A percentile compares a stretch with the other conserved stretches of the same genome.
phyloP scores from a whole-genome alignment of 2,113 vertebrate species.

The Uria lomvia region DNA sequence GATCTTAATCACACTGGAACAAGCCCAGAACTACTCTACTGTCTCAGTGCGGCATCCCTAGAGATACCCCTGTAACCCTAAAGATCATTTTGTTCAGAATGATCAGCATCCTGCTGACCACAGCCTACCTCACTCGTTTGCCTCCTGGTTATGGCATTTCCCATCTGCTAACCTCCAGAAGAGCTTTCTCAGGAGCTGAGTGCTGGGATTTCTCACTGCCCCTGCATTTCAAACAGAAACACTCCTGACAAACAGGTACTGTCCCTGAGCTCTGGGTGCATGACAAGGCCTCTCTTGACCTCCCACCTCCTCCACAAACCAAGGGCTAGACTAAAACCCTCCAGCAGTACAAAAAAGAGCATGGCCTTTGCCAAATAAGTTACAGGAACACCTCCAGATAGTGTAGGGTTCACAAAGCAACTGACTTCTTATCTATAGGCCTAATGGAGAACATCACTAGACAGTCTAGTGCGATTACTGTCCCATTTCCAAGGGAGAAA shows the following conservation, averaged over 20 bases:
- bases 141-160: neutral
- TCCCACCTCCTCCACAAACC: neutral
- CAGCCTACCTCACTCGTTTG: neutral
- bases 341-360: neutral
- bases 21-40: neutral
- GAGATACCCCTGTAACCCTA: neutral
- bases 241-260: neutral
- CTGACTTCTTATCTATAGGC: neutral
- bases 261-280: neutral
- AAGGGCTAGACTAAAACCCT: neutral
- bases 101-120: neutral
- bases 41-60: neutral
- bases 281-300: neutral
- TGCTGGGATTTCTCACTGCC: neutral
- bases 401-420: neutral
- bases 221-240: neutral
- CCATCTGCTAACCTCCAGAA: neutral
- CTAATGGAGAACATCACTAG: neutral
- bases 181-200: neutral
- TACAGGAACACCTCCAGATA: neutral
- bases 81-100: neutral
- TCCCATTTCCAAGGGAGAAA: fast-evolving
- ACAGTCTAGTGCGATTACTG: fast-evolving
- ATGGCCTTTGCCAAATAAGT: too few relatives aligned
- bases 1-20: neutral